Conservation (phyloP, 2,888 invertebrate genomes). For the Melikaiella ostensackeni region DNA sequence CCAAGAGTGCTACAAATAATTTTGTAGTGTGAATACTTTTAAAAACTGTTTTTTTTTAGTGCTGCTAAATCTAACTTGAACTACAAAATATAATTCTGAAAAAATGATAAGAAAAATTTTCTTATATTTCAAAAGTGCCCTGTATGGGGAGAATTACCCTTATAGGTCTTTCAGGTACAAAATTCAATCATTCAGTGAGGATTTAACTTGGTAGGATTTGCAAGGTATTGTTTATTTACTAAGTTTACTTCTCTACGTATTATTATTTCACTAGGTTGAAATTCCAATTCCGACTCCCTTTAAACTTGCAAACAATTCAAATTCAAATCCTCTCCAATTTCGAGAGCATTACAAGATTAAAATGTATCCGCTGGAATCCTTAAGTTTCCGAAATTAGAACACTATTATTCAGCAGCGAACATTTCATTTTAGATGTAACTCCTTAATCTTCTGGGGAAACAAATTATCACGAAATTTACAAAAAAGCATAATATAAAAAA, state of each 20-base stretch:
- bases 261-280: background rate
- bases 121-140: too few relatives aligned
- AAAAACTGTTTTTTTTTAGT: too few relatives aligned
- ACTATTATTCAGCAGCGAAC: background rate
- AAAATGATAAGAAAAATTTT: background rate
- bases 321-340: background rate
- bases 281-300: background rate
- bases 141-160: too few relatives aligned
- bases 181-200: background rate
- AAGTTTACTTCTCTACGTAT: background rate
- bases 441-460: too few relatives aligned
- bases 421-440: background rate
- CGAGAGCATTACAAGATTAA: background rate
- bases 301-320: background rate
- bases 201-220: background rate
- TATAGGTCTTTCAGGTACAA: background rate
- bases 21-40: too few relatives aligned
- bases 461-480: too few relatives aligned
- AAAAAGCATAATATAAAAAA: too few relatives aligned
- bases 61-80: too few relatives aligned
- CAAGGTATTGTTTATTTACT: background rate
- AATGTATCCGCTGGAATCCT: background rate
- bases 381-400: background rate
- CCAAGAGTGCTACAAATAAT: too few relatives aligned
- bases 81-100: too few relatives aligned